These are phyloP conservation scores for Drosophila gaucha DNA, from an alignment of 2,888 invertebrate species.

Conservation along the genomic window DNA sequence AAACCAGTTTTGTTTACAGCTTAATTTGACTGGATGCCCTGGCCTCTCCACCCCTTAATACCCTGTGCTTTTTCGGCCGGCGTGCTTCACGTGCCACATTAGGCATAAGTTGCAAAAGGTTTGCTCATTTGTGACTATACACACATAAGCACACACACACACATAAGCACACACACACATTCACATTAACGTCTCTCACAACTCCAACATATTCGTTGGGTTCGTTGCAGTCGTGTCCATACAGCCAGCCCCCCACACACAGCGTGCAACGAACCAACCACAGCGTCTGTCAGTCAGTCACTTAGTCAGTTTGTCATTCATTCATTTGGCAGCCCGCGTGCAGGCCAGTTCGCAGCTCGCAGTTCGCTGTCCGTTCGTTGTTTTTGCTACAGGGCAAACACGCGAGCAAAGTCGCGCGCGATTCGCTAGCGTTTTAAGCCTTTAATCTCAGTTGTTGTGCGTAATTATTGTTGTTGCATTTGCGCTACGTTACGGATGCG, in stretches of 20 bases:
- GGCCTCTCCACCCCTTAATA: slow-evolving; percentile 8
- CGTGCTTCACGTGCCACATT: slow-evolving; percentile 71
- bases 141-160: slow-evolving; percentile 24
- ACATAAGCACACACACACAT: slow-evolving; percentile 8
- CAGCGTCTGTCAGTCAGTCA: slow-evolving; percentile 31
- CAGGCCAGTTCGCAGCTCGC: slow-evolving; percentile 64
- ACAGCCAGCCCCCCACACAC: slow-evolving; percentile 23
- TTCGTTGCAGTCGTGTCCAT: slow-evolving; percentile 31
- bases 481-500: slow-evolving; percentile 38
- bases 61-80: slow-evolving; percentile 26
- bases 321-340: slow-evolving; percentile 71
- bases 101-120: slow-evolving; percentile 62
- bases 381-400: slow-evolving; percentile 33
- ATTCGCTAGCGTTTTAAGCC: slow-evolving; percentile 63
- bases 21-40: slow-evolving; percentile 64
- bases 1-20: slow-evolving; percentile 73
- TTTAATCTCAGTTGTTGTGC: slow-evolving; percentile 68
- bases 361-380: slow-evolving; percentile 33
- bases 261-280: slow-evolving; percentile 6
- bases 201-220: slow-evolving; percentile 53
- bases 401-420: slow-evolving; percentile 55
- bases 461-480: slow-evolving; percentile 43
- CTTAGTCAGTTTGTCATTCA: slow-evolving; percentile 59
- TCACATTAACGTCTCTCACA: slow-evolving; percentile 32
- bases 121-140: slow-evolving; percentile 61